Evolutionary conservation across 1,140 invertebrate genomes (phyloP).

Genomic region (Apis laboriosa): DNA sequence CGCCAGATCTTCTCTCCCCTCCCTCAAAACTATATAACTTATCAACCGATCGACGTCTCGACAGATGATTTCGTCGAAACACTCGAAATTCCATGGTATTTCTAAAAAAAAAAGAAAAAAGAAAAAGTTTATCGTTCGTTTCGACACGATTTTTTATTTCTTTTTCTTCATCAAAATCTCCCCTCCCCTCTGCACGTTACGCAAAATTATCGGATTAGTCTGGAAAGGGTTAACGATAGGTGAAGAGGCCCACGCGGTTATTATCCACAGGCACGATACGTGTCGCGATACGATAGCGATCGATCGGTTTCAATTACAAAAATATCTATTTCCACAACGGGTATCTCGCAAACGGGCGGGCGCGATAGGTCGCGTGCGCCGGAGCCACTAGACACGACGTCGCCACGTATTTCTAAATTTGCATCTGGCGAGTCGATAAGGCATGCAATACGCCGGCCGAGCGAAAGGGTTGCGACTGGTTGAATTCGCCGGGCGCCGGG

Average conservation of each 20-base stretch:
- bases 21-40: too few species aligned
- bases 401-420: conserved; percentile 64
- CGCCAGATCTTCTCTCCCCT: too few species aligned
- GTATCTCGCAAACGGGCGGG: conserved; percentile 23
- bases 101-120: too few species aligned
- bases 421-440: conserved; percentile 59
- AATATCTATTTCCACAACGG: conserved; percentile 42
- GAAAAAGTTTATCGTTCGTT: too few species aligned
- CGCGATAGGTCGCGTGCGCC: conserved; percentile 56
- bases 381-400: conserved; percentile 60
- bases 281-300: conserved; percentile 26
- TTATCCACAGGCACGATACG: conserved; percentile 30
- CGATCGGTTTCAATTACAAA: conserved; percentile 64
- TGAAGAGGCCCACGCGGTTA: background rate
- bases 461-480: background rate
- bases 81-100: too few species aligned
- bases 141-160: too few species aligned
- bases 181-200: too few species aligned
- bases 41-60: background rate
- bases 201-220: too few species aligned
- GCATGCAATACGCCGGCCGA: conserved; percentile 43
- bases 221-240: too few species aligned
- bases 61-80: too few species aligned
- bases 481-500: conserved; percentile 26
- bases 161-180: too few species aligned